These are phyloP conservation scores for Apis laboriosa DNA, from an alignment of 1,140 invertebrate species.

Conservation along the genomic window DNA sequence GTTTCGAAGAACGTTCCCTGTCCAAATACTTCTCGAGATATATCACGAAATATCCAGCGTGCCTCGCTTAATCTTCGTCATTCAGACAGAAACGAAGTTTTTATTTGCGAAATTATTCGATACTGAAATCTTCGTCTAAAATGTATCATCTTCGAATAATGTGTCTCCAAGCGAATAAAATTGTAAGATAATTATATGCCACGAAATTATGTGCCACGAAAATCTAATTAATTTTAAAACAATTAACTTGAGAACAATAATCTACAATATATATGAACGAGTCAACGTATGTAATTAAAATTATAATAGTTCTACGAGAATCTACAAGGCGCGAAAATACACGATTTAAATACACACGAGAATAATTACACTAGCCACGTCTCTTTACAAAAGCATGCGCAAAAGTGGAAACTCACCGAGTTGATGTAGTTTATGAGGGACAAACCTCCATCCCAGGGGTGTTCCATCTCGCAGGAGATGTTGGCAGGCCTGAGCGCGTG, in stretches of 20 bases:
- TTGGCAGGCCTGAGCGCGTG: constrained; percentile 85
- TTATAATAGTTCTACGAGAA: no score
- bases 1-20: neutral
- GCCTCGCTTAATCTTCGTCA: constrained; percentile 6
- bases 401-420: constrained; percentile 82
- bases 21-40: constrained; percentile 9
- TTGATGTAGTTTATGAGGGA: constrained; percentile 91
- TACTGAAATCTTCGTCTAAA: neutral
- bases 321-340: no score
- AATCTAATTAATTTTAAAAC: no score
- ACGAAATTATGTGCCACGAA: no score
- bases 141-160: neutral
- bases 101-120: neutral
- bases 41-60: constrained; percentile 15
- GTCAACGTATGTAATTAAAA: neutral
- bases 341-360: no score
- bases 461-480: constrained; percentile 87
- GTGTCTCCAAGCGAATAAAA: no score
- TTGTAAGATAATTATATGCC: no score
- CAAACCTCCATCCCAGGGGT: constrained; percentile 89
- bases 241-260: no score
- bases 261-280: no score
- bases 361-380: neutral
- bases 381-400: neutral
- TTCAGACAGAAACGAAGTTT: neutral